These are phyloP conservation scores for Erynnis tages DNA, from an alignment of 2,888 invertebrate genomes.

Conservation along the genomic window DNA sequence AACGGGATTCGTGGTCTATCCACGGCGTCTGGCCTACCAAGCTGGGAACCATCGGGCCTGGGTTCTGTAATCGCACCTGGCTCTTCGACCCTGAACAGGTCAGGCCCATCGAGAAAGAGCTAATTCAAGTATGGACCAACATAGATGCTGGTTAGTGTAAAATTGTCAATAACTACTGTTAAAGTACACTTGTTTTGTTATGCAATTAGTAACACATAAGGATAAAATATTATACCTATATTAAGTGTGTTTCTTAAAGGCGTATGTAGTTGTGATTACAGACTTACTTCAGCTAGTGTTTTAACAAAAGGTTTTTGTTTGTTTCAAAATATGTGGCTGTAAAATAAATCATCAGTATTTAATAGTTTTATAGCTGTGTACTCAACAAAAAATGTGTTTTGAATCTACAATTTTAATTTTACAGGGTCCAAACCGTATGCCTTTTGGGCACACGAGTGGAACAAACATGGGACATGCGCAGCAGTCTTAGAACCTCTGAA, in stretches of 20 bases:
- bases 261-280: no score
- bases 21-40: conserved; percentile 93
- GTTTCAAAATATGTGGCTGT: no score
- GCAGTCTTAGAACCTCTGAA: conserved; percentile 77
- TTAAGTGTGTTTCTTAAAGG: no score
- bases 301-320: no score
- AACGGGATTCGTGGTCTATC: conserved; percentile 86
- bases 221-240: no score
- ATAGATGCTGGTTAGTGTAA: conserved; percentile 80
- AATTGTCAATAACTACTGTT: not conserved
- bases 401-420: no score
- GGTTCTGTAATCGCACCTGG: conserved; percentile 86
- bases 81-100: conserved; percentile 84
- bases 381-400: no score
- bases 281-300: no score
- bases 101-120: conserved; percentile 75
- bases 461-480: conserved; percentile 92
- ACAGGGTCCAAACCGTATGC: conserved; percentile 67
- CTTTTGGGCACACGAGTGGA: conserved; percentile 92
- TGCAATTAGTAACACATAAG: no score
- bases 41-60: conserved; percentile 84
- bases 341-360: no score
- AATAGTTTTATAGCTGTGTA: no score
- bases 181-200: no score
- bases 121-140: conserved; percentile 87